Base-by-base conservation (phyloP, 2,113 vertebrate species). In the Henicopernis longicauda region DNA sequence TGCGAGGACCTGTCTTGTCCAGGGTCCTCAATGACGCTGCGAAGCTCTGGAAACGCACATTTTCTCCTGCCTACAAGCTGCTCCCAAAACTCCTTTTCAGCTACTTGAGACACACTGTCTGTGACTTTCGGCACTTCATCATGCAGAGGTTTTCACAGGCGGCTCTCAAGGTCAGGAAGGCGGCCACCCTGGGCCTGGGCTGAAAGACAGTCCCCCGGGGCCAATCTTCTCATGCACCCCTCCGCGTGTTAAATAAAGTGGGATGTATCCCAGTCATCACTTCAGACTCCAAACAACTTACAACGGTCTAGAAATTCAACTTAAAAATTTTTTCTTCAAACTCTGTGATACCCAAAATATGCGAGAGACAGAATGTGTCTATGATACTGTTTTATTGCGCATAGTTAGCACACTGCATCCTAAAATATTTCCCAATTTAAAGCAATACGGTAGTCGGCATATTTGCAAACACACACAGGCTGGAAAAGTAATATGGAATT, bases 1-100 rank as follows among this genome's bases (percentile, higher is more conserved):
- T 2, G 0, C 4, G 0, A 32, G 34, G 23, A 55, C 38, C 26
- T 4, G 1, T 31, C 59, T 26, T 2, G 1, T 9, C 32, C 38
- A 32, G 47, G 32, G 47, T 8, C 15, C 55, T 38, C 38, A 10
- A 8, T 0, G 5, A 20, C 1, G 2, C 21, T 3, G 16, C 0
- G 3, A 7, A 1, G 11, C 72, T 65, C 67, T 72, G 49, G 14
- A 69, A 76, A 77, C 1, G 4, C 7, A 10, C n/a, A 6, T 18
- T 58, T 58, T 59, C 82, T 58, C 55, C 65, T 0, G 0, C 7
- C 80, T 34, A 40, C 36, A n/a, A 29, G 58, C 67, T 86, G 86
- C 79, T 82, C 19, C 3, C 62, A 11, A 14, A 80, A 26, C 14
- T 44, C 6, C 38, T 49, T 32, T 6, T 19, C 40, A 70, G 67